Conservation (phyloP, 2,797 vertebrate genomes). For the Danionella dracula region DNA sequence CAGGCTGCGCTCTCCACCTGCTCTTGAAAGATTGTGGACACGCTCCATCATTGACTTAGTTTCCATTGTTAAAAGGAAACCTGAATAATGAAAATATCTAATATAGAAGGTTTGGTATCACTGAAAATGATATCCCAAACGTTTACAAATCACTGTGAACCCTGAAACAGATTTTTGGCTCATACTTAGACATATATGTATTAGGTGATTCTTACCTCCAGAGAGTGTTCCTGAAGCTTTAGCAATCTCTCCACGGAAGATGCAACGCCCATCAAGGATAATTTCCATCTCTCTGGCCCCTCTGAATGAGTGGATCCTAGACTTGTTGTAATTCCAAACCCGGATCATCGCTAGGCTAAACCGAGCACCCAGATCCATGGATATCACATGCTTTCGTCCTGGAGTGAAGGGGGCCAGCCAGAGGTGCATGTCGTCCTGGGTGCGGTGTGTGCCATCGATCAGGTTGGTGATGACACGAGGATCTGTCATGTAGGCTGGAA, state of each 20-base stretch:
- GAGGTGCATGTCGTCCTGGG: constrained; percentile 97
- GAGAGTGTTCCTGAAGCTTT: constrained; percentile 89
- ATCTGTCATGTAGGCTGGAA: constrained; percentile 86
- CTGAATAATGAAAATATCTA: too few relatives aligned
- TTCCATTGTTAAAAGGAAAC: too few relatives aligned
- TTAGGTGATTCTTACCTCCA: constrained; percentile 85
- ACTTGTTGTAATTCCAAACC: constrained; percentile 99
- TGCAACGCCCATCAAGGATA: constrained; percentile 76
- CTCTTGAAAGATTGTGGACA: too few relatives aligned
- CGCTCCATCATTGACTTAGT: too few relatives aligned
- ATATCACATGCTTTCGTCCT: constrained; percentile 76
- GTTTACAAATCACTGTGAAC: too few relatives aligned
- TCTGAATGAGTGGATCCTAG: constrained; percentile 92
- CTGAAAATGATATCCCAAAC: too few relatives aligned
- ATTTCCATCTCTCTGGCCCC: constrained; percentile 88
- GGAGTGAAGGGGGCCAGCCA: constrained; percentile 93
- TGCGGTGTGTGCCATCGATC: constrained; percentile 83
- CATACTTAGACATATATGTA: too few relatives aligned
- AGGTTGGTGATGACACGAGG: constrained; percentile 84
- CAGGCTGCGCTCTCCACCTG: too few relatives aligned
- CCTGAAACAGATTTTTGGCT: too few relatives aligned
- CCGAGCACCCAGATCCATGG: constrained; percentile 74
- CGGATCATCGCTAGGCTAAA: constrained; percentile 90
- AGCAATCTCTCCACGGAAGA: constrained; percentile 94
- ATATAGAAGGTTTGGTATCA: too few relatives aligned